These are phyloP conservation scores for Zygothrica quintamaculata DNA, from an alignment of 2,888 invertebrate genomes.

Conservation along the genomic window DNA sequence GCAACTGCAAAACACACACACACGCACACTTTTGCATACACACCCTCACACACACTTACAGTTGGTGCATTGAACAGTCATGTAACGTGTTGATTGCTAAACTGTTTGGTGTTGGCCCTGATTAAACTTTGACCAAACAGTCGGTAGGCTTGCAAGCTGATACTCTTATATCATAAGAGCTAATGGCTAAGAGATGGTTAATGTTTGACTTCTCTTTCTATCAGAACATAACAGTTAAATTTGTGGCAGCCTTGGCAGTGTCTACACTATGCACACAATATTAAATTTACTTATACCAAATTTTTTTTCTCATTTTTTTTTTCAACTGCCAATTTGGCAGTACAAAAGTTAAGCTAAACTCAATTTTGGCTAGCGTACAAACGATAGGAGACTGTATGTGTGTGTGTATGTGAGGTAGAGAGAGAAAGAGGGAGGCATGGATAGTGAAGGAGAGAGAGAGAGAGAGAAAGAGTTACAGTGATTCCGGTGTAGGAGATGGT, in stretches of 20 bases:
- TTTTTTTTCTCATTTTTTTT: too few species aligned
- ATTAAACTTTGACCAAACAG: slow-evolving; percentile 28
- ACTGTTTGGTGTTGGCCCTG: slow-evolving; percentile 45
- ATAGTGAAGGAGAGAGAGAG: too few species aligned
- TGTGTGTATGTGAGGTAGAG: too few species aligned
- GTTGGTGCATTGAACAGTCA: slow-evolving; percentile 6
- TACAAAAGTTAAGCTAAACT: slow-evolving; percentile 55
- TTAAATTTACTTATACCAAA: slow-evolving; percentile 54
- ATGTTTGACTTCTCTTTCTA: slow-evolving; percentile 15
- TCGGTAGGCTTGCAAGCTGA: background rate
- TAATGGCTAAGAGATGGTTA: too few species aligned
- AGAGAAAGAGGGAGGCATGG: too few species aligned
- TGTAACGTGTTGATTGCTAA: slow-evolving; percentile 32
- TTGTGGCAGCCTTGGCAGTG: background rate
- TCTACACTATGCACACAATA: slow-evolving; percentile 24
- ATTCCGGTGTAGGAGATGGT: slow-evolving; percentile 1
- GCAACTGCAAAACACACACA: background rate
- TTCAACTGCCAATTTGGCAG: slow-evolving; percentile 52
- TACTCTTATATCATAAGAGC: background rate
- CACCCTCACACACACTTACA: background rate
- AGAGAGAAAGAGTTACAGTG: slow-evolving; percentile 5
- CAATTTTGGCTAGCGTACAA: slow-evolving; percentile 43
- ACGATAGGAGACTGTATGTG: slow-evolving; percentile 8
- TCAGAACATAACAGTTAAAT: slow-evolving; percentile 25
- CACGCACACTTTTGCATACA: background rate